Base-by-base conservation (phyloP, 2,888 invertebrate species). In the Rhynchonema sp. region DNA sequence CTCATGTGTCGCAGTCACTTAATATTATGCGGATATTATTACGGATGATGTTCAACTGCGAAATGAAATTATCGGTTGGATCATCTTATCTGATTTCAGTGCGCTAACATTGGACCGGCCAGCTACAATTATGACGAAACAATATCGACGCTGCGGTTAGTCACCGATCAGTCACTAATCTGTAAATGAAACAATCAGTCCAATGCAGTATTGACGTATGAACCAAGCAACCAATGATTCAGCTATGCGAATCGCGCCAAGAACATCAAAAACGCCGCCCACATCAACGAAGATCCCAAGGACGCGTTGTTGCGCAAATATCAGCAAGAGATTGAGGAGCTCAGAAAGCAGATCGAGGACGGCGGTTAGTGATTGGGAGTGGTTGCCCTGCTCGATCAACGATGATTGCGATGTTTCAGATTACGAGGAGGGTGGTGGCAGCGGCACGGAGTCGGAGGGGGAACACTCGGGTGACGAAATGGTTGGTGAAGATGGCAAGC, bases 241-340 rank as follows among this genome's bases (percentile, higher is more conserved):
- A n/a, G n/a, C 0, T 98, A 96, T 77, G 96, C 96, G 1, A 91
- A 89, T 78, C 82, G 96, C 59, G 94, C 96, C 20, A 98, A 98
- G 79, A 91, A 87, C 73, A 98, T 98, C 65, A 86, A 89, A 75
- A 98, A 96, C 77, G 83, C 85, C 67, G 92, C 92, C 61, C 84
- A 86, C 69, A 84, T 98, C 63, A 98, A 98, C 75, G 92, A 91
- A 73, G 96, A 96, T 74, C 91, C 94, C 0, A 94, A 96, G 67
- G 92, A 94, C 76, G 92, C 96, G 0, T 76, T 98, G 56, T 81
- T 98, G 26, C 82, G 91, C 57, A 86, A 90, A 76, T 96, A 92
- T 77, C 94, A 98, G 76, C 84, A 86, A 69, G 94, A 98, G 78
- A 94, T 99, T 66, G 88, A 89, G 66, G 86, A 87, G 60, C 79